These are phyloP conservation scores for Oxytorus armatus DNA, from an alignment of 2,888 invertebrate genomes.

Conservation along the genomic window DNA sequence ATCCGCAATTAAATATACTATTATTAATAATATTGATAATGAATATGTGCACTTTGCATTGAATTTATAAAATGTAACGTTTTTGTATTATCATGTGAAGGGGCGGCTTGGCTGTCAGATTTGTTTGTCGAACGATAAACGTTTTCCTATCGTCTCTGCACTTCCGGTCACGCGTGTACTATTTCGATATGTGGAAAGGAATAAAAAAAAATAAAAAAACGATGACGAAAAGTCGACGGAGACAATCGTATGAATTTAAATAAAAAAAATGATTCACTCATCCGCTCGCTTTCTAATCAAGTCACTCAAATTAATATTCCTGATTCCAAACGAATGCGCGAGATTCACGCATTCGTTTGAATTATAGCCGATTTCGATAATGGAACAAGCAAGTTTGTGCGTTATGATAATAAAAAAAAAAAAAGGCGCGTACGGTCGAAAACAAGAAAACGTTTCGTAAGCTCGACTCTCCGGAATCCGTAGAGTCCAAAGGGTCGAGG, in stretches of 20 bases:
- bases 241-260: conserved; percentile 70
- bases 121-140: conserved; percentile 71
- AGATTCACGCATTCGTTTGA: background rate
- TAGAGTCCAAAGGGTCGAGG: conserved; percentile 33
- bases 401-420: conserved; percentile 12
- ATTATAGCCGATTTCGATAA: conserved; percentile 3
- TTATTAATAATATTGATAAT: background rate
- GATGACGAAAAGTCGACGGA: conserved; percentile 70
- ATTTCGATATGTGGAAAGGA: conserved; percentile 67
- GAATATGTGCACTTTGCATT: background rate
- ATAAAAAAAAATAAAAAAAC: conserved; percentile 47
- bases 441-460: conserved; percentile 21
- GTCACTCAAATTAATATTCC: conserved; percentile 28
- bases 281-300: conserved; percentile 36
- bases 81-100: conserved; percentile 17
- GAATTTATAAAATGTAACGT: conserved; percentile 2
- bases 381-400: conserved; percentile 20
- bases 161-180: conserved; percentile 73
- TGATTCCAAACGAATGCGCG: background rate
- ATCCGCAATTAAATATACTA: conserved; percentile 16
- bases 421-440: background rate
- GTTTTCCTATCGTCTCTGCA: conserved; percentile 69
- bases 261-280: conserved; percentile 35
- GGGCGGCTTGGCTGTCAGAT: background rate
- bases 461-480: conserved; percentile 35